Base-by-base conservation (phyloP, 2,797 vertebrate species). In the Botia kubotai region DNA sequence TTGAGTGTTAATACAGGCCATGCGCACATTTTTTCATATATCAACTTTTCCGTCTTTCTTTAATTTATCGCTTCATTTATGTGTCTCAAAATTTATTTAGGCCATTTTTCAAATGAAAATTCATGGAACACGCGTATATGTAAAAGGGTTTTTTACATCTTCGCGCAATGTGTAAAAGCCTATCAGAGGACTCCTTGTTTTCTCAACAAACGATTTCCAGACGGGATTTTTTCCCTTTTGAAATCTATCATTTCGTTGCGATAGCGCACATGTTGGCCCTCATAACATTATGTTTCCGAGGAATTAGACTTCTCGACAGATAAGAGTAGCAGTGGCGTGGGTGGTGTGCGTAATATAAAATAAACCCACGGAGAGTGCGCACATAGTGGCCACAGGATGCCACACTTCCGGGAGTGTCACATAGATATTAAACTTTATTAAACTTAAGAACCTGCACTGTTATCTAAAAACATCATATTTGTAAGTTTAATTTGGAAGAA, bases 331-430 rank as follows among this genome's bases (percentile, higher is more conserved):
- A 50, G 62, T 53, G 43, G 82, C 72, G 82, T 80, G 82, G 77
- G 82, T 83, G 82, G 50, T 58, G 82, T 74, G 69, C 78, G 78
- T 74, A 82, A 82, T 80, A 55, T 80, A 69, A 67, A 80, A 69
- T 72, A 69, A 65, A 66, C 62, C 46, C 58, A 82, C 72, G 46
- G 69, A 84, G 52, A 62, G 55, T 63, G 63, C 73, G 77, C 75
- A 52, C 72, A 73, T 57, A 79, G 75, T 68, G 83, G 78, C 83
- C 80, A 75, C 73, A 80, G 77, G 33, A 79, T 63, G 77, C 77
- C 57, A 65, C 52, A 84, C 70, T 84, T 84, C 83, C 75, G 79
- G 74, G 26, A 53, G 63, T 68, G 63, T 55, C 36, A 57, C 52
- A 75, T 16, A 29, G 33, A 46, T 39, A 46, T 1, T 39, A 33